A percentile compares a stretch with the other conserved stretches of the same genome.
phyloP scores from a whole-genome alignment of 2,888 invertebrate species.

The Pristionchus arcanus region DNA sequence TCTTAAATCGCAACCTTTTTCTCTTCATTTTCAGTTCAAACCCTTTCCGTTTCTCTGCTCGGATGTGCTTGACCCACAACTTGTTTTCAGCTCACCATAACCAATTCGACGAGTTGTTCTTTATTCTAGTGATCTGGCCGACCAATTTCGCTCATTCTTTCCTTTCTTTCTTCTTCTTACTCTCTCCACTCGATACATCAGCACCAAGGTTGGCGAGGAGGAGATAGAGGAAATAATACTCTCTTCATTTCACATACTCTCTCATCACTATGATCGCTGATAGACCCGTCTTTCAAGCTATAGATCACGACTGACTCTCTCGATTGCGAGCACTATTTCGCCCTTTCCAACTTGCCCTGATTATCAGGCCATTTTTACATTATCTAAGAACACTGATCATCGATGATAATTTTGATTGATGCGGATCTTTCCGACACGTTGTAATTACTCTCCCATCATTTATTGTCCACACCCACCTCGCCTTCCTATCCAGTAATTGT shows the following conservation, averaged over 20 bases:
- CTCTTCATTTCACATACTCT: neutral
- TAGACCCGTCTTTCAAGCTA: no score
- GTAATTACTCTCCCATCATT: neutral
- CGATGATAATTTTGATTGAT: neutral
- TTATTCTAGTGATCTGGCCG: conserved; percentile 8
- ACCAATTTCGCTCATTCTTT: neutral
- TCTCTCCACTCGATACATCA: conserved; percentile 21
- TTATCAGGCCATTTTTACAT: no score
- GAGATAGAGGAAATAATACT: neutral
- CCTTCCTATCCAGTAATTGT: no score
- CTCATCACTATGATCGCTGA: neutral
- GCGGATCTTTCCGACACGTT: neutral
- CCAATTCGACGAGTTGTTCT: conserved; percentile 27
- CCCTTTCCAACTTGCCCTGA: no score
- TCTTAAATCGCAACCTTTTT: neutral
- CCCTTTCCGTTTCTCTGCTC: neutral
- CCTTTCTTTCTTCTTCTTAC: neutral
- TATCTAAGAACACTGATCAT: neutral
- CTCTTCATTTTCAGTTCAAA: neutral
- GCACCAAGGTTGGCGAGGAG: conserved; percentile 23
- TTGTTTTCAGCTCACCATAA: neutral
- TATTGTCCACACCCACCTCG: neutral
- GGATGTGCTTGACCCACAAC: neutral
- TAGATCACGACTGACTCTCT: neutral
- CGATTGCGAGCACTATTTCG: no score